A percentile compares a stretch with the other conserved stretches of the same genome.
These are phyloP conservation scores for Pseudochromis fuscus DNA, from an alignment of 2,797 vertebrate species.

Conservation along the genomic window DNA sequence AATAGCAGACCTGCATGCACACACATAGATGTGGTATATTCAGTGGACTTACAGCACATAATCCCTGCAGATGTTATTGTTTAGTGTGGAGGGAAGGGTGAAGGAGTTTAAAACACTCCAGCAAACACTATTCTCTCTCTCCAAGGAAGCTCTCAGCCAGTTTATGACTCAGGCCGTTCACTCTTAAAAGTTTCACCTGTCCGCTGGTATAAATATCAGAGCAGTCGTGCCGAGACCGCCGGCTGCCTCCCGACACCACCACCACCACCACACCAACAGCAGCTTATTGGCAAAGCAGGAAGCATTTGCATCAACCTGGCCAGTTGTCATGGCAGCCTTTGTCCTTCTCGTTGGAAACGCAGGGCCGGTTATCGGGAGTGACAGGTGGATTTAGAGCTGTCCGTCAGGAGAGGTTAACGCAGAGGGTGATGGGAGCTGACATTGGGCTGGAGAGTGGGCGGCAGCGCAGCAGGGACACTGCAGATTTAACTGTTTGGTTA, in stretches of 20 bases:
- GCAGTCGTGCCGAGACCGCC: background rate
- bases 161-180: slow-evolving; percentile 41
- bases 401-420: slow-evolving; percentile 54
- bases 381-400: slow-evolving; percentile 60
- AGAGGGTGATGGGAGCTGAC: slow-evolving; percentile 62
- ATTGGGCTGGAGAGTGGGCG: slow-evolving; percentile 9
- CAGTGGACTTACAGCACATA: background rate
- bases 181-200: slow-evolving; percentile 33
- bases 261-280: no score
- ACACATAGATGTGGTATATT: background rate
- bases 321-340: slow-evolving; percentile 66
- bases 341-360: slow-evolving; percentile 50
- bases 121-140: slow-evolving; percentile 2
- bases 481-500: slow-evolving; percentile 33
- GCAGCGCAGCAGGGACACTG: background rate
- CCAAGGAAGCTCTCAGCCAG: slow-evolving; percentile 2
- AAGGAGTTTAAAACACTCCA: background rate
- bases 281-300: slow-evolving; percentile 46
- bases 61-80: slow-evolving; percentile 27
- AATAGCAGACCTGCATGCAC: background rate
- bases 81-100: background rate
- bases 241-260: background rate
- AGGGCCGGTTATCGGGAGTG: slow-evolving; percentile 58
- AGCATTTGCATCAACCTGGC: slow-evolving; percentile 46
- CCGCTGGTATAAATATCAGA: slow-evolving; percentile 15